These are phyloP conservation scores for Griposia aprilina DNA, from an alignment of 2,888 invertebrate species.

Conservation along the genomic window DNA sequence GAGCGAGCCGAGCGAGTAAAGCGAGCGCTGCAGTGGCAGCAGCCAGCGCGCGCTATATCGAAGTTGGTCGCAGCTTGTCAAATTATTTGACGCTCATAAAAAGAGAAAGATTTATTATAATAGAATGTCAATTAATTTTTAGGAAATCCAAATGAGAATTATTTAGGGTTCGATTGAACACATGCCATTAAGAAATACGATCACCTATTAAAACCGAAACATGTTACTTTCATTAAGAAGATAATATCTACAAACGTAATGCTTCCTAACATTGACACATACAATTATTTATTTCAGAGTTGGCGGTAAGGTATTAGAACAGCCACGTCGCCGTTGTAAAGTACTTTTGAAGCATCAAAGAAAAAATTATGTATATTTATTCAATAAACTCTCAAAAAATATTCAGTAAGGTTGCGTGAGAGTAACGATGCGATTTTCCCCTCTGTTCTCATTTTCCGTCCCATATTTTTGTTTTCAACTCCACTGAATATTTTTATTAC, in stretches of 20 bases:
- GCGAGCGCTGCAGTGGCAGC: not conserved
- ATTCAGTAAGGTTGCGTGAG: slow-evolving; percentile 81
- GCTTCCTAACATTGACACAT: slow-evolving; percentile 27
- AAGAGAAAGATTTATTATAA: no score
- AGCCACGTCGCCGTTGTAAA: slow-evolving; percentile 72
- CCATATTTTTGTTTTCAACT: slow-evolving; percentile 88
- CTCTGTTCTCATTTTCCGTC: slow-evolving; percentile 84
- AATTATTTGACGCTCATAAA: not conserved
- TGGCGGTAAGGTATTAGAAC: slow-evolving; percentile 56
- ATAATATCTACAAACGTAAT: slow-evolving; percentile 28
- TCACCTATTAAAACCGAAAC: not conserved
- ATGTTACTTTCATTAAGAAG: slow-evolving; percentile 11
- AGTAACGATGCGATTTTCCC: slow-evolving; percentile 84
- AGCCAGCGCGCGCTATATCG: not conserved
- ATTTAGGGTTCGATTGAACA: not conserved
- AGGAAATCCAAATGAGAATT: not conserved
- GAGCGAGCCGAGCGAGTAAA: not conserved
- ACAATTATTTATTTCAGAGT: slow-evolving; percentile 46
- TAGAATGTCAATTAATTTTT: not conserved
- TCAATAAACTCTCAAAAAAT: slow-evolving; percentile 86
- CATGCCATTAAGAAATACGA: not conserved
- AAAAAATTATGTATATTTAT: slow-evolving; percentile 86
- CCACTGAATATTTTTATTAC: slow-evolving; percentile 86
- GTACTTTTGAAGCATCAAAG: slow-evolving; percentile 80
- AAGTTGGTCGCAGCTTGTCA: not conserved